These are phyloP conservation scores for Leptinotarsa defecta DNA, from an alignment of 1,140 invertebrate species.

Conservation along the genomic window DNA sequence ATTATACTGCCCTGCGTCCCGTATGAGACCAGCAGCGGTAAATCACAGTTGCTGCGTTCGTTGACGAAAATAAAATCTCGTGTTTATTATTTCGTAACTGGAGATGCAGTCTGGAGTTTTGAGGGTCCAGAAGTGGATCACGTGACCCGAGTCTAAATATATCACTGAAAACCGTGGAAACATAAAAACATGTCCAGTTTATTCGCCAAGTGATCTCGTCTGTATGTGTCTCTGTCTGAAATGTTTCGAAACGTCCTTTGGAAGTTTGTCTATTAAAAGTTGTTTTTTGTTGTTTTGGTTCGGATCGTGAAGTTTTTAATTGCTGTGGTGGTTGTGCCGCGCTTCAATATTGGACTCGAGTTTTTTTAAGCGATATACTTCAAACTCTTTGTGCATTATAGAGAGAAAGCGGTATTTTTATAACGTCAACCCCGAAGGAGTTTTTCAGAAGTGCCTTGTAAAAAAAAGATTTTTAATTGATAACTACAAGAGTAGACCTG, in stretches of 20 bases:
- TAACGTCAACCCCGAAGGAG: no score
- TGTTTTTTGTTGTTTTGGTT: neutral
- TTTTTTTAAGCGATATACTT: no score
- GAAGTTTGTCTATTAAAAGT: neutral
- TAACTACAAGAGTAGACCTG: no score
- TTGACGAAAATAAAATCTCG: conserved; percentile 2
- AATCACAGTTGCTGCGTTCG: neutral
- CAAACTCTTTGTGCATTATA: no score
- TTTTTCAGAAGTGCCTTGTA: no score
- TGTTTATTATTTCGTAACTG: conserved; percentile 11
- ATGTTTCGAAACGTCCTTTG: neutral
- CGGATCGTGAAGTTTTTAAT: neutral
- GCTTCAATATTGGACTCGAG: no score
- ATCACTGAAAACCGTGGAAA: conserved; percentile 8
- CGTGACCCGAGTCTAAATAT: conserved; percentile 32
- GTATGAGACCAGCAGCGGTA: neutral
- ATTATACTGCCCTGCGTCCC: no score
- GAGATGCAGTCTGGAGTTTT: conserved; percentile 19
- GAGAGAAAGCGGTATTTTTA: no score
- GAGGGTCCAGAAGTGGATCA: conserved; percentile 25
- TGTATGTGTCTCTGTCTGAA: neutral
- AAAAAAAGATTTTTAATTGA: no score
- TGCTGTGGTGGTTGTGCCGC: neutral
- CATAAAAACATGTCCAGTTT: conserved; percentile 22
- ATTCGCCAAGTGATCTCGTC: conserved; percentile 16